A percentile compares a stretch with the other conserved stretches of the same genome.
Conservation (phyloP, 2,113 vertebrate species). For the Helogale parvula region DNA sequence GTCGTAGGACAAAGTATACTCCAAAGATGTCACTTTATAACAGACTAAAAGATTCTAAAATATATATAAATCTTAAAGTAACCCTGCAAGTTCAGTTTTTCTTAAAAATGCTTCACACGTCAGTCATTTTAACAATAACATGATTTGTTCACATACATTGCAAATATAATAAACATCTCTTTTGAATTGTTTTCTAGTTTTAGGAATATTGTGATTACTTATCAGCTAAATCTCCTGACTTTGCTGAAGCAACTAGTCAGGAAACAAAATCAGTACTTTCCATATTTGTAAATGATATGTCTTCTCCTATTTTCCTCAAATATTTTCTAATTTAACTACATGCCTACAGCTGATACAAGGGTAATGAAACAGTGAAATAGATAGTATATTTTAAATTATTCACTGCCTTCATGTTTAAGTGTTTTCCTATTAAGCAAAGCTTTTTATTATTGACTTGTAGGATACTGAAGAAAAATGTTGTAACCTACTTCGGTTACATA, state of each 20-base stretch:
- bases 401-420: constrained; percentile 55
- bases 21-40: constrained; percentile 57
- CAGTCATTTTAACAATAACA: constrained; percentile 41
- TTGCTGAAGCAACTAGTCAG: constrained; percentile 64
- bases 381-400: constrained; percentile 24
- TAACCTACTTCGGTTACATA: constrained; percentile 69
- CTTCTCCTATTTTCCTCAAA: constrained; percentile 57
- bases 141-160: constrained; percentile 37
- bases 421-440: constrained; percentile 54
- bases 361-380: constrained; percentile 53
- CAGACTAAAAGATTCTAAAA: constrained; percentile 61
- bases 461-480: constrained; percentile 63
- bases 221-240: constrained; percentile 69
- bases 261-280: constrained; percentile 73
- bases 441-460: constrained; percentile 65
- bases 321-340: constrained; percentile 67
- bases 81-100: constrained; percentile 41
- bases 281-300: constrained; percentile 73
- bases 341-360: constrained; percentile 6
- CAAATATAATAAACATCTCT: constrained; percentile 66
- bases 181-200: constrained; percentile 62
- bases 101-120: constrained; percentile 8
- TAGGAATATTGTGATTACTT: constrained; percentile 55
- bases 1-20: constrained; percentile 74
- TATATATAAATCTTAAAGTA: constrained; percentile 55